These are phyloP conservation scores for Caenorhabditis sinica DNA, from an alignment of 2,888 invertebrate species.

Conservation along the genomic window DNA sequence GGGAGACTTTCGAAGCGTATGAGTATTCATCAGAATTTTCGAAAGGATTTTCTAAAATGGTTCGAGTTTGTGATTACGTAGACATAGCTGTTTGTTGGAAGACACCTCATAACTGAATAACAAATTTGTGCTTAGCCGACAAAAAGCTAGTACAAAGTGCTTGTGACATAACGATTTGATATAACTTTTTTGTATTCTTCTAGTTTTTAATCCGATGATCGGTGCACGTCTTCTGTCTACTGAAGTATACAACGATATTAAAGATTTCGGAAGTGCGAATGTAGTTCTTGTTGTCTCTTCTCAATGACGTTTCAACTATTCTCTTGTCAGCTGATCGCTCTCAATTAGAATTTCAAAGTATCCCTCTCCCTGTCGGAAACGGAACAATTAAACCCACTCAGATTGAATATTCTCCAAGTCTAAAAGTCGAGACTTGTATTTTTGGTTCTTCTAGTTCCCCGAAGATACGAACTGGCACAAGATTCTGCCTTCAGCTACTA, in stretches of 20 bases:
- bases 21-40: too few species aligned
- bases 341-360: not conserved
- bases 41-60: too few species aligned
- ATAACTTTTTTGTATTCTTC: too few species aligned
- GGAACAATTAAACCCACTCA: slow-evolving; percentile 10
- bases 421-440: slow-evolving; percentile 11
- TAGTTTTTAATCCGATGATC: not conserved
- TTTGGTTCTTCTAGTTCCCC: not conserved
- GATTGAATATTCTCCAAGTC: slow-evolving; percentile 13
- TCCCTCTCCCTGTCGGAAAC: not conserved
- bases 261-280: not conserved
- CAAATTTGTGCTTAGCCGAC: too few species aligned
- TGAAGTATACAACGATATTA: not conserved
- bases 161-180: too few species aligned
- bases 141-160: too few species aligned
- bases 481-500: not conserved
- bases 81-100: too few species aligned
- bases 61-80: too few species aligned
- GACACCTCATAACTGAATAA: too few species aligned
- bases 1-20: too few species aligned
- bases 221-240: not conserved
- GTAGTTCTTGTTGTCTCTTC: not conserved
- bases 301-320: not conserved
- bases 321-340: slow-evolving; percentile 4
- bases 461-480: not conserved